phyloP scores from a whole-genome alignment of 2,888 invertebrate species.

The Pristionchus mayeri region DNA sequence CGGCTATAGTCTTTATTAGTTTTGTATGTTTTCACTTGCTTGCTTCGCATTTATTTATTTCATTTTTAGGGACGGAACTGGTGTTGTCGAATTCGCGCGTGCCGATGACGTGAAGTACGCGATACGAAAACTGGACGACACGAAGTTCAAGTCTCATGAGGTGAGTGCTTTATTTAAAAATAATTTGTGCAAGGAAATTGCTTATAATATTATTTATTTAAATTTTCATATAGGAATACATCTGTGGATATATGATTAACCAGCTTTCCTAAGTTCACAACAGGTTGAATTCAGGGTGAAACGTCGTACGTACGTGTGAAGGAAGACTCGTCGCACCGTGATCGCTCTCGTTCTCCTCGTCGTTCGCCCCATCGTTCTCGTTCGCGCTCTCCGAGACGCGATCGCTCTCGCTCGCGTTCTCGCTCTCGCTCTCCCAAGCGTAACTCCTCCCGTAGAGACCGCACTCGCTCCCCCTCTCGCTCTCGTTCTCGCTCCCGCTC shows the following conservation, averaged over 20 bases:
- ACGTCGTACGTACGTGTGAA: constrained; percentile 96
- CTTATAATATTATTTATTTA: constrained; percentile 54
- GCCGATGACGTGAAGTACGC: constrained; percentile 99
- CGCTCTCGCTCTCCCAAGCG: constrained; percentile 67
- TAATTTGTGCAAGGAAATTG: constrained; percentile 15
- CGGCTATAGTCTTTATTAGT: too few species aligned
- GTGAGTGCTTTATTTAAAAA: constrained; percentile 79
- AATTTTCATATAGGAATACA: too few species aligned
- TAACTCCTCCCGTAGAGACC: constrained; percentile 62
- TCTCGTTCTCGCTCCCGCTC: constrained; percentile 63
- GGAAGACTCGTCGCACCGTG: constrained; percentile 91
- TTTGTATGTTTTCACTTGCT: too few species aligned
- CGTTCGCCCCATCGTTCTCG: constrained; percentile 53
- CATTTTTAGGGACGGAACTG: constrained; percentile 90
- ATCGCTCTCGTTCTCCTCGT: constrained; percentile 85
- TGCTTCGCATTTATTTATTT: too few species aligned
- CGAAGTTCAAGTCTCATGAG: constrained; percentile 97
- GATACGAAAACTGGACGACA: constrained; percentile 96
- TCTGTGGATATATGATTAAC: too few species aligned
- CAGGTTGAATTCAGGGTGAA: constrained; percentile 97
- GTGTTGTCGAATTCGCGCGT: constrained; percentile 96
- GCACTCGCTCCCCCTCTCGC: constrained; percentile 57
- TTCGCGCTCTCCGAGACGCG: constrained; percentile 56
- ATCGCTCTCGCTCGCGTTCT: constrained; percentile 64
- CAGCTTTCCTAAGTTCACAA: too few species aligned